Evolutionary conservation across 1,140 invertebrate species (phyloP).

Genomic region (Trachelipus rathkii): DNA sequence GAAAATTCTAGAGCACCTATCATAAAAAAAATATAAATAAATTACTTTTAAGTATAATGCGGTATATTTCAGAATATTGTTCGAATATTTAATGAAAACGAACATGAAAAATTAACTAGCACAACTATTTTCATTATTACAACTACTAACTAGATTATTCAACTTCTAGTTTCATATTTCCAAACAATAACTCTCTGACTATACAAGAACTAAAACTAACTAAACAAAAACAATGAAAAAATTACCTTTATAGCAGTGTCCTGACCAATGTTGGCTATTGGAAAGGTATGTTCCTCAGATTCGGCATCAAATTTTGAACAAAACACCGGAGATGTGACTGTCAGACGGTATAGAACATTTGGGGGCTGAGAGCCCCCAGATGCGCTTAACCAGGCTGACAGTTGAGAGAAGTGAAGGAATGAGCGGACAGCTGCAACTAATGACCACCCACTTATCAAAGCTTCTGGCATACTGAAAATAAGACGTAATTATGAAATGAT

Average conservation of each 20-base stretch:
- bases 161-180: too few species aligned
- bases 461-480: conserved; percentile 29
- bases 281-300: conserved; percentile 78
- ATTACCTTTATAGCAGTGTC: conserved; percentile 57
- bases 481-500: not conserved
- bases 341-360: conserved; percentile 58
- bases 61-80: too few species aligned
- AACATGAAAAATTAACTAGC: too few species aligned
- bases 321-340: conserved; percentile 57
- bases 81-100: too few species aligned
- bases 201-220: too few species aligned
- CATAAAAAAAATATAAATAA: too few species aligned
- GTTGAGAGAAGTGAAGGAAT: conserved; percentile 92
- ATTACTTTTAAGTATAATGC: too few species aligned
- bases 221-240: too few species aligned
- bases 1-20: too few species aligned
- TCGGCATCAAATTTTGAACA: conserved; percentile 60
- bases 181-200: too few species aligned
- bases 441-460: conserved; percentile 57
- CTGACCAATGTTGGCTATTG: conserved; percentile 67
- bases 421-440: conserved; percentile 88
- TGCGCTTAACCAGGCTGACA: conserved; percentile 76
- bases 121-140: too few species aligned
- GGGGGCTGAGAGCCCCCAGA: conserved; percentile 55
- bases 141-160: too few species aligned